Evolutionary conservation across 1,140 invertebrate genomes (phyloP).

Genomic region (Cryptotermes secundus): DNA sequence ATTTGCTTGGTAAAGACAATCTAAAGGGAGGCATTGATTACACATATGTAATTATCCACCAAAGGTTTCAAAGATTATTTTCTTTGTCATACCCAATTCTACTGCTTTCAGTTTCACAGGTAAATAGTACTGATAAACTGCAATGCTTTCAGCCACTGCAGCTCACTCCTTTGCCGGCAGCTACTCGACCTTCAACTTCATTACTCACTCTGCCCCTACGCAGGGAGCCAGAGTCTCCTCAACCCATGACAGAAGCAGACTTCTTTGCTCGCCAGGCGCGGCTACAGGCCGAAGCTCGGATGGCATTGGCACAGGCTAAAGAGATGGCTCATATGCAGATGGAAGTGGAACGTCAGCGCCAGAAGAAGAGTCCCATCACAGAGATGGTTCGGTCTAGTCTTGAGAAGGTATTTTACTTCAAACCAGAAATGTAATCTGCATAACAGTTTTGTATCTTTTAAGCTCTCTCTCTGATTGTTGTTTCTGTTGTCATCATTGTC

Average conservation of each 20-base stretch:
- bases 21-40: too few relatives aligned
- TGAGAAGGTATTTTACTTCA: slow-evolving; percentile 56
- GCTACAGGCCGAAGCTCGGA: slow-evolving; percentile 84
- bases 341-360: slow-evolving; percentile 80
- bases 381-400: slow-evolving; percentile 77
- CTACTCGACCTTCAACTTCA: slow-evolving; percentile 27
- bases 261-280: slow-evolving; percentile 79
- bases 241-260: slow-evolving; percentile 60
- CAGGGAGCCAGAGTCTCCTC: slow-evolving; percentile 31
- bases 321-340: slow-evolving; percentile 93
- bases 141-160: slow-evolving; percentile 18
- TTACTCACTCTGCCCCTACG: slow-evolving; percentile 28
- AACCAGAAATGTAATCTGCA: too few relatives aligned
- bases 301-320: slow-evolving; percentile 86
- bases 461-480: too few relatives aligned
- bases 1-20: too few relatives aligned
- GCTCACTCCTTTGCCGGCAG: background rate
- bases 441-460: too few relatives aligned
- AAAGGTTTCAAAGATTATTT: too few relatives aligned
- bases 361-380: slow-evolving; percentile 80
- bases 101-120: too few relatives aligned
- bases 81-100: too few relatives aligned
- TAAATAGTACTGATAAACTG: background rate
- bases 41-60: too few relatives aligned
- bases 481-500: too few relatives aligned